A percentile compares a stretch with the other conserved stretches of the same genome.
These are phyloP conservation scores for Porites rus DNA, from an alignment of 92 coral and sea anemone species.

Conservation along the genomic window DNA sequence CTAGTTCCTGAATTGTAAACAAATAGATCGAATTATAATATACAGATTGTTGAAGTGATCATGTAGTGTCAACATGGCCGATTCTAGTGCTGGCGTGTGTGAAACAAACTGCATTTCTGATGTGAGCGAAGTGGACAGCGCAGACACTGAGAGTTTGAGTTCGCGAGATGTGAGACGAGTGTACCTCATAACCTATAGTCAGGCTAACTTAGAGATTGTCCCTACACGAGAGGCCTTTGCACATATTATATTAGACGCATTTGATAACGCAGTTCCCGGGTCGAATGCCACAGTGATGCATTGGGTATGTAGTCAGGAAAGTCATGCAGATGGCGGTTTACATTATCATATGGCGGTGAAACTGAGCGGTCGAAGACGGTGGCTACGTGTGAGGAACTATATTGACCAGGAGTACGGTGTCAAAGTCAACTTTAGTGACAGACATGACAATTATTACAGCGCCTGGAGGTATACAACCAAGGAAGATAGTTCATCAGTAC, in stretches of 20 bases:
- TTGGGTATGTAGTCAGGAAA: slow-evolving; percentile 40
- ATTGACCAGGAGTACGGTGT: slow-evolving; percentile 25
- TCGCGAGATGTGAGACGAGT: slow-evolving; percentile 20
- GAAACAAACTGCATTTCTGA: no score
- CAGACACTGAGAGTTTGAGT: neutral
- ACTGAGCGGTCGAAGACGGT: slow-evolving; percentile 14
- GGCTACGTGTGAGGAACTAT: slow-evolving; percentile 21
- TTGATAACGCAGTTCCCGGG: neutral
- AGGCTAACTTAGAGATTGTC: slow-evolving; percentile 3
- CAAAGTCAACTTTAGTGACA: slow-evolving; percentile 28
- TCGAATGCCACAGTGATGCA: neutral
- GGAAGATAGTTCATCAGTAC: no score
- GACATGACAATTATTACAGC: slow-evolving; percentile 31
- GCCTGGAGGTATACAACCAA: no score
- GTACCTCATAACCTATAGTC: slow-evolving; percentile 26
- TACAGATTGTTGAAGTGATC: no score
- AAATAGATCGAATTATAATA: no score
- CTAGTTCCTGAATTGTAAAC: no score
- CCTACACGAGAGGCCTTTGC: slow-evolving; percentile 40
- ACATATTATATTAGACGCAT: slow-evolving; percentile 31
- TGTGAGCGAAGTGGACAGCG: no score
- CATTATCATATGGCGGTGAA: slow-evolving; percentile 58
- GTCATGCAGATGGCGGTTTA: slow-evolving; percentile 32
- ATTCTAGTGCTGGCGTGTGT: no score
- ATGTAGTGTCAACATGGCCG: no score